Evolutionary conservation across 1,140 invertebrate genomes (phyloP).

Genomic region (Probaryconus sp.): DNA sequence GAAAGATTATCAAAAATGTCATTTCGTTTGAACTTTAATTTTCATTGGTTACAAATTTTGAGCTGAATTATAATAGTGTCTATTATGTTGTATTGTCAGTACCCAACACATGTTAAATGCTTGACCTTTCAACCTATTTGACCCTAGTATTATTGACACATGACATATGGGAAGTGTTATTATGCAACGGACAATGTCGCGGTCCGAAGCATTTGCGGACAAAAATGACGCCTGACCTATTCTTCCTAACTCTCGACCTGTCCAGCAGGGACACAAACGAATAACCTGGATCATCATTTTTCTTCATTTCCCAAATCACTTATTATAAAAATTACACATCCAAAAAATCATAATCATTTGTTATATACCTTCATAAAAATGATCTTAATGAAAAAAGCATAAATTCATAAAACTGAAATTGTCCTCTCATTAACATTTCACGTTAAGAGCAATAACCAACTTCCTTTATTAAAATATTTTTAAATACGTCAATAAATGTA

Average conservation of each 20-base stretch:
- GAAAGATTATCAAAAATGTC: too few species aligned
- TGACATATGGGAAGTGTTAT: constrained; percentile 65
- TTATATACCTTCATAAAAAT: too few species aligned
- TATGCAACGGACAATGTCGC: constrained; percentile 66
- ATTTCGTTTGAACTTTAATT: too few species aligned
- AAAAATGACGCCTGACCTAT: constrained; percentile 61
- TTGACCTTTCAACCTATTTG: constrained; percentile 60
- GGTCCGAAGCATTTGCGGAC: constrained; percentile 58
- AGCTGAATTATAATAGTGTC: too few species aligned
- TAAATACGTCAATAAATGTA: too few species aligned
- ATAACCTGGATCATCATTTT: constrained; percentile 43
- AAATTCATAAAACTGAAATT: too few species aligned
- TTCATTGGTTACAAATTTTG: constrained; percentile 28
- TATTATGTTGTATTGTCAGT: constrained; percentile 42
- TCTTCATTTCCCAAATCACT: constrained; percentile 29
- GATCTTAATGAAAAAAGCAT: too few species aligned
- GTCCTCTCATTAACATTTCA: too few species aligned
- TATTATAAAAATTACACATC: constrained; percentile 5
- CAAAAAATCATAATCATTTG: too few species aligned
- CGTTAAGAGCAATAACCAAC: too few species aligned
- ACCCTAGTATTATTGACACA: constrained; percentile 59
- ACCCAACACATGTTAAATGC: constrained; percentile 27
- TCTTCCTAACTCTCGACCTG: constrained; percentile 34
- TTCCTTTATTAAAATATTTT: too few species aligned
- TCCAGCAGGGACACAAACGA: constrained; percentile 46